Base-by-base conservation (phyloP, 2,888 invertebrate genomes). In the Tipula helvola region DNA sequence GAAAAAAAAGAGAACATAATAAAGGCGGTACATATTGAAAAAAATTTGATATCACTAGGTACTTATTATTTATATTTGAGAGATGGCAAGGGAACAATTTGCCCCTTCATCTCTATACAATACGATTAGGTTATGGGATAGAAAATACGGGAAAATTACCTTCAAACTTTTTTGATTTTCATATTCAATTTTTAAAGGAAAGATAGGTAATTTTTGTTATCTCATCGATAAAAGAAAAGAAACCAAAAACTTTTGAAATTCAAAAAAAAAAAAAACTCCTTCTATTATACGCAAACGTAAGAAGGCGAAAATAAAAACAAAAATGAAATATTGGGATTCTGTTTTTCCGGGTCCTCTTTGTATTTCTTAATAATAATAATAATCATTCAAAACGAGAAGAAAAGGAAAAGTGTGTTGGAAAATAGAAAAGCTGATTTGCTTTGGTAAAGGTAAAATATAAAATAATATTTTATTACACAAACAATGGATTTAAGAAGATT, bases 301-400 rank as follows among this genome's bases (percentile, higher is more conserved):
- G 71, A 71, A 18, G 71, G 28, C 28, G 12, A 71, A 71, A 71
- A 71, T 18, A 71, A 71, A 28, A 28, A 71, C 10, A 71, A 28
- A 71, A 71, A 28, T 71, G 71, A 71, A 71, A 71, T 71, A 71
- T 28, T 28, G 10, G 71, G 71, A 28, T 28, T 71, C 71, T 71
- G 28, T 52, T 44, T 44, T 52, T 52, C 28, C 28, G 71, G 71
- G 71, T 71, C 28, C 71, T 28, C 28, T 52, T 71, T 71, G 28
- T 71, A 71, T 71, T 71, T 71, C 71, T 71, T 71, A 71, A 71
- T 71, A 71, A 71, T 71, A 71, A 71, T 71, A 71, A 71, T 71
- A 71, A 71, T 71, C 71, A 71, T 71, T 71, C 71, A 71, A 71
- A 71, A 52, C n/a, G 52, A 52, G 44, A 71, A 71, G 8, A 71